Evolutionary conservation across 2,113 vertebrate genomes (phyloP).

Genomic region (Callorhinus ursinus): DNA sequence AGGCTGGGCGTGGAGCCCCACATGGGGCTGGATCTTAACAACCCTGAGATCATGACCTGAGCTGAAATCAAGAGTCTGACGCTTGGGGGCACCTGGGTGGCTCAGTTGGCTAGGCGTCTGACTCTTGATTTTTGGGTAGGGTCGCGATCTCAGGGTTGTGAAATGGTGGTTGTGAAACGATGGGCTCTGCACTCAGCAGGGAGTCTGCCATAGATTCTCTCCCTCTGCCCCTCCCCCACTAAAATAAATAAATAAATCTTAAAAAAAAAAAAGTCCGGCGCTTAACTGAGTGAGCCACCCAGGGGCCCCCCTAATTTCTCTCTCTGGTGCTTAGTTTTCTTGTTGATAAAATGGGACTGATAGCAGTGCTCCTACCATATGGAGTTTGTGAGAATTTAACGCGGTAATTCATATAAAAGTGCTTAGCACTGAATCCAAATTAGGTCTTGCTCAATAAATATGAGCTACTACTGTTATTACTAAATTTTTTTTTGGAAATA

Average conservation of each 20-base stretch:
- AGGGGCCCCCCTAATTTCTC: too few relatives aligned
- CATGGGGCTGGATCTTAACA: neutral
- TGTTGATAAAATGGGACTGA: neutral
- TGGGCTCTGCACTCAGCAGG: neutral
- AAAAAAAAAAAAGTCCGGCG: neutral
- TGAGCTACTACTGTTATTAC: neutral
- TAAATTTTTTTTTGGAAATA: neutral
- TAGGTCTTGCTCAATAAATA: neutral
- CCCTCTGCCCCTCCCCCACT: neutral
- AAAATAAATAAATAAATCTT: neutral
- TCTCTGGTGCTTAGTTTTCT: neutral
- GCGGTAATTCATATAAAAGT: neutral
- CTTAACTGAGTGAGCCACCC: neutral
- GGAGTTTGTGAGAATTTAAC: neutral
- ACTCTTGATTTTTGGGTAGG: neutral
- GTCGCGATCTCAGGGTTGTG: neutral
- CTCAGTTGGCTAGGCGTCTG: neutral
- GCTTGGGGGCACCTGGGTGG: neutral
- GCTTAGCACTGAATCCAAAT: neutral
- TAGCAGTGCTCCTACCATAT: fast-evolving
- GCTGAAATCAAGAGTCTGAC: neutral
- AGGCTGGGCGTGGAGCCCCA: neutral
- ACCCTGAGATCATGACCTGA: neutral
- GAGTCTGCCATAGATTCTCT: neutral
- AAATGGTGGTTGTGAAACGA: neutral